These are phyloP conservation scores for Lepas anatifera DNA, from an alignment of 2,888 invertebrate genomes.

Conservation along the genomic window DNA sequence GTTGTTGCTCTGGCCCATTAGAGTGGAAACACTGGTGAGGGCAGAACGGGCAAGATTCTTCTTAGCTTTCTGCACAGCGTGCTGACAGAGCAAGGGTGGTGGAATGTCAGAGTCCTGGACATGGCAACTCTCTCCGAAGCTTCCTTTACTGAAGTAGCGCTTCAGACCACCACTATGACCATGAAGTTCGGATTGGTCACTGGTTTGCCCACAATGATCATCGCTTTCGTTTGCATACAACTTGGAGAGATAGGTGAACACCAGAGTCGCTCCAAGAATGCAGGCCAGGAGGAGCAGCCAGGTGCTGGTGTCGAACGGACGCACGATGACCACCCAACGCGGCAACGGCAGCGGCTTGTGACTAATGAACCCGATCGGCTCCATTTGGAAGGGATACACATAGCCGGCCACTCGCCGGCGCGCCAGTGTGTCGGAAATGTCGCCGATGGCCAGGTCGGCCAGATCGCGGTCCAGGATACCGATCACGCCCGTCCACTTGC, in stretches of 20 bases:
- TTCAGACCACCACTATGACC: no score
- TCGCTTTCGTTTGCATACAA: no score
- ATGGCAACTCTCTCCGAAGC: no score
- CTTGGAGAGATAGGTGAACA: neutral
- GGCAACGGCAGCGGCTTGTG: slow-evolving; percentile 1
- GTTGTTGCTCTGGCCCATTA: neutral
- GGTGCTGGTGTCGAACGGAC: neutral
- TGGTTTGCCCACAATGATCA: no score
- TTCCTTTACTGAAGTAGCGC: no score
- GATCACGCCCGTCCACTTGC: slow-evolving; percentile 13
- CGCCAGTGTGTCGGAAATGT: slow-evolving; percentile 14
- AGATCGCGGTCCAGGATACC: slow-evolving; percentile 16
- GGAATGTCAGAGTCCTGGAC: no score
- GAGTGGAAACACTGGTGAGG: neutral
- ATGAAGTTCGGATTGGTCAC: no score
- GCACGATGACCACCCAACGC: slow-evolving; percentile 2
- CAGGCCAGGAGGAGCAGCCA: neutral
- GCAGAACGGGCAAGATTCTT: neutral
- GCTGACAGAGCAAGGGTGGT: neutral
- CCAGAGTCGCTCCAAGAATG: neutral
- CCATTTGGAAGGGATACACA: slow-evolving; percentile 13
- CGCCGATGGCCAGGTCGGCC: slow-evolving; percentile 18
- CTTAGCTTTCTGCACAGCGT: neutral
- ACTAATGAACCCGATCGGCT: neutral
- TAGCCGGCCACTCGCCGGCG: slow-evolving; percentile 15